Base-by-base conservation (phyloP, 2,113 vertebrate species). In the Agelaius tricolor region DNA sequence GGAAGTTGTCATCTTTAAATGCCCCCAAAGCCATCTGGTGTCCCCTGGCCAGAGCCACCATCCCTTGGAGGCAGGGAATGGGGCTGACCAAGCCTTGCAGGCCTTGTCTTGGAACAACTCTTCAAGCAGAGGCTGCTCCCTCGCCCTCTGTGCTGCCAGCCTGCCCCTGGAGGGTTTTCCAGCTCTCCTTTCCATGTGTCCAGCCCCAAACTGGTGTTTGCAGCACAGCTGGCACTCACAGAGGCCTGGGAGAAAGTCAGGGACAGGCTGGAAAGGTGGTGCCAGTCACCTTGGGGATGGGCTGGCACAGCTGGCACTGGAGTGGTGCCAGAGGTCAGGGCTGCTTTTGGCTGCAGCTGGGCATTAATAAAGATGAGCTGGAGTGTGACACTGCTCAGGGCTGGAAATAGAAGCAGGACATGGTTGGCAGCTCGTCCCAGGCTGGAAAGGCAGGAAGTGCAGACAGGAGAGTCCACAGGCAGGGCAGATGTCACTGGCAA, bases 171-270 rank as follows among this genome's bases (percentile, higher is more conserved):
- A 28, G 28, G 51, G 0, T 47, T 30, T 35, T n/a, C n/a, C 72
- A 39, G 14, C 2, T 41, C 39, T 73, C 9, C n/a, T 49, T 30
- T 31, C 31, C 16, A 0, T 2, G 1, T 43, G 44, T 8, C 46
- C 33, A 8, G 5, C 84, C 85, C 43, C 73, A 12, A 0, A 6
- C 22, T 24, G 0, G 0, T 20, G 33, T 37, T 79, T 23, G 43
- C 74, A 16, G 35, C 14, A 0, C 2, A 3, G 58, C 68, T 61
- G 39, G 44, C 0, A 0, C 3, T 37, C 10, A 0, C 54, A 30
- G 3, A 31, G 37, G 10, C 68, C 69, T 1, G 1, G 24, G 31
- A 13, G 9, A 12, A n/a, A 47, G 10, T 12, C 17, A 1, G 22
- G 35, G 44, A 2, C 31, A 20, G 63, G 63, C 8, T 84, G 65